Base-by-base conservation (phyloP, 2,888 invertebrate species). In the Pheosia gnoma region DNA sequence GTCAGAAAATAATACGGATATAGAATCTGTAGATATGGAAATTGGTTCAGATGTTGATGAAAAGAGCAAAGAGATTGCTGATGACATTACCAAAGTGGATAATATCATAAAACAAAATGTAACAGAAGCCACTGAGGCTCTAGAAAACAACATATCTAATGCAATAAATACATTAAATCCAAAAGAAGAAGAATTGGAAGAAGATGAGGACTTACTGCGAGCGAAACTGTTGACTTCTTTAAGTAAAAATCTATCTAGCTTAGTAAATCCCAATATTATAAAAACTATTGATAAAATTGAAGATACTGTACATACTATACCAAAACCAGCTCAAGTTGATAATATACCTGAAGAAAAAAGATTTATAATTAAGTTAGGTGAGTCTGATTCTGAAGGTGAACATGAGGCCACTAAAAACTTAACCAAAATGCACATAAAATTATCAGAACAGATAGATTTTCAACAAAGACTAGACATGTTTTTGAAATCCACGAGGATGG, bases 141-240 rank as follows among this genome's bases (percentile, higher is more conserved):
- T 54, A 62, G 68, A 69, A 59, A 67, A 64, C 65, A 57, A 63
- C 38, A 67, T 68, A 63, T 64, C 67, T 55, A 57, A 43, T 45
- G 11, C 13, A 6, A 9, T 57, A 49, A 62, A 54, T 41, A 63
- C 66, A 56, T 53, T 62, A 58, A 74, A 72, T 63, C 53, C 59
- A 43, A 63, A 83, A 63, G 83, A 86, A 62, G 91, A 91, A 69
- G 91, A 93, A 71, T 72, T 93, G 63, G 95, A 95, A 58, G 95
- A 95, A 75, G 95, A 95, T 80, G 95, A 94, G 80, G 95, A 95
- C 81, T 89, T 95, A 59, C 86, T 95, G 66, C 84, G 95, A 67
- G 95, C 95, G 45, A 92, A 94, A 82, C 79, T 95, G 60, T 85
- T 95, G 69, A 95, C 94, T 59, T 95, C 95, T 5, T 88, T 95